A percentile compares a stretch with the other conserved stretches of the same genome.
phyloP scores from a whole-genome alignment of 2,888 invertebrate species.

The Hyposoter didymator region DNA sequence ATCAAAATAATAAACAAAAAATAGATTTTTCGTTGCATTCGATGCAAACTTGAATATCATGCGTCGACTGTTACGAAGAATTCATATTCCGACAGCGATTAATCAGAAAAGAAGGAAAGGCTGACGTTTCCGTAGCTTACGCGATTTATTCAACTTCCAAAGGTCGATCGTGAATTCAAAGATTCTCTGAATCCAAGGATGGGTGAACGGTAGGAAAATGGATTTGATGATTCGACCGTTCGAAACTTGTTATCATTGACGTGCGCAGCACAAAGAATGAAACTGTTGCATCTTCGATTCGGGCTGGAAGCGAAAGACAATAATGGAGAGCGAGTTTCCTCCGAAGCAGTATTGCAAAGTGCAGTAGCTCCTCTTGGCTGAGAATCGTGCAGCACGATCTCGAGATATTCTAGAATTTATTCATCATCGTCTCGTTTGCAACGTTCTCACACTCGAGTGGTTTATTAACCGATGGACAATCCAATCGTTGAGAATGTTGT shows the following conservation, averaged over 20 bases:
- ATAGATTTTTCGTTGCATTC: too few relatives aligned
- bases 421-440: conserved; percentile 13
- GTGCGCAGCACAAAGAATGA: neutral
- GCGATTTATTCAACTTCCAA: neutral
- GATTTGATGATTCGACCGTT: conserved; percentile 35
- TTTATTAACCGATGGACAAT: conserved; percentile 42
- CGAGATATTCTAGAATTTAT: conserved; percentile 18
- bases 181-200: conserved; percentile 16
- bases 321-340: conserved; percentile 9
- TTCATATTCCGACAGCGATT: neutral
- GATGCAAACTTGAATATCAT: too few relatives aligned
- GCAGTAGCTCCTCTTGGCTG: conserved; percentile 45
- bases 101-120: neutral
- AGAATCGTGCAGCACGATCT: conserved; percentile 59
- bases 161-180: neutral
- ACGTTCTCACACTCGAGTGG: conserved; percentile 62
- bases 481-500: conserved; percentile 20
- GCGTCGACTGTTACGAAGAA: neutral
- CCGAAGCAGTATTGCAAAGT: conserved; percentile 33
- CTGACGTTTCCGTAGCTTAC: neutral
- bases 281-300: neutral
- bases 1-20: too few relatives aligned
- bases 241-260: conserved; percentile 36
- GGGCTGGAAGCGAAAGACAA: conserved; percentile 7
- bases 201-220: conserved; percentile 33